phyloP scores from a whole-genome alignment of 2,797 vertebrate genomes.

The Siniperca scherzeri region DNA sequence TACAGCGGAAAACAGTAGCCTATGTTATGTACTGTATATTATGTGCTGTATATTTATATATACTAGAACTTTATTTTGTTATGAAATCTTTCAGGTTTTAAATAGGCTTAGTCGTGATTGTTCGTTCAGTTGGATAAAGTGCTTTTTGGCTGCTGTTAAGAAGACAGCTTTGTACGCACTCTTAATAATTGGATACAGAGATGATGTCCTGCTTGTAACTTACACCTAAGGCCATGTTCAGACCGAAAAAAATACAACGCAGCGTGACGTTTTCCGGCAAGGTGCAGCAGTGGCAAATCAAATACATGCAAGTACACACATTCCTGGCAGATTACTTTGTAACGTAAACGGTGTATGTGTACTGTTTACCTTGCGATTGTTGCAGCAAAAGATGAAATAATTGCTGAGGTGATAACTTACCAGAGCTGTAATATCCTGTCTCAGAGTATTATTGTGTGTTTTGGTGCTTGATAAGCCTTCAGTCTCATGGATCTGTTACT shows the following conservation, averaged over 20 bases:
- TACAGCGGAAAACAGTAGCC: not conserved
- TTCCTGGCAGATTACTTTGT: not conserved
- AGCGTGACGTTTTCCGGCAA: too few relatives aligned
- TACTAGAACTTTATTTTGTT: not conserved
- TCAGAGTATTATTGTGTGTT: not conserved
- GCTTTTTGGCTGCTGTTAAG: not conserved
- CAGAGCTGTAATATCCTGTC: not conserved
- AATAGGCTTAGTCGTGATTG: not conserved
- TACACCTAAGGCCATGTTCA: not conserved
- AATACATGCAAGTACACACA: not conserved
- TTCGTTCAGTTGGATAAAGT: slow-evolving; percentile 14
- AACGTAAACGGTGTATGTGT: not conserved
- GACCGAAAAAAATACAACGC: not conserved
- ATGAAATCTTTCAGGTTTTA: not conserved
- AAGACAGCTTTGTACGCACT: not conserved
- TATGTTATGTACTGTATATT: not conserved
- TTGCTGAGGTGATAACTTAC: accelerated
- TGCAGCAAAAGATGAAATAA: not conserved
- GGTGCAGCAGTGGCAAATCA: not conserved
- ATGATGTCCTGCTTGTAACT: slow-evolving; percentile 12
- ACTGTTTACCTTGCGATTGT: not conserved
- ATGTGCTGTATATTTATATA: not conserved
- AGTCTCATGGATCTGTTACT: not conserved
- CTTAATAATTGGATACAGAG: not conserved
- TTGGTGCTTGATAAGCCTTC: not conserved